Base-by-base conservation (phyloP, 2,797 vertebrate genomes). In the Enteromius thamalakanensis region DNA sequence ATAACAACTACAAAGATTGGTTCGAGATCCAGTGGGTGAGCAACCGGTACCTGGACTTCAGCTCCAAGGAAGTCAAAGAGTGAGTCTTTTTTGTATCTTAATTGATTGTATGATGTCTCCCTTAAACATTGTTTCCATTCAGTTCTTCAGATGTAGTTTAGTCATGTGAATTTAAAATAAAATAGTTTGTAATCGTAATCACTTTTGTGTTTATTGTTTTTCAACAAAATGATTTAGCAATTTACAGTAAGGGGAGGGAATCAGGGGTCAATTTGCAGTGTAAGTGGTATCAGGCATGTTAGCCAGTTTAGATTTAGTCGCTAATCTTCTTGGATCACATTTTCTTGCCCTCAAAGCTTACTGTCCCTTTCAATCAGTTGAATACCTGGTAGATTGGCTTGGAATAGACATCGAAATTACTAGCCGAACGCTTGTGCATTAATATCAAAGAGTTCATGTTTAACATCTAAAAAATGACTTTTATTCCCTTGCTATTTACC, bases 1-100 rank as follows among this genome's bases (percentile, higher is more conserved):
- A 98, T 90, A 96, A 95, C 0, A 97, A 98, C 91, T 99, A 94
- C 91, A 96, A 95, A 91, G 98, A 99, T 81, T 99, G 98, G 98
- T 99, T 99, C 2, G 98, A 99, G 94, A 96, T 99, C 80, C 98
- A 99, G 91, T 99, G 98, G 98, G 96, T 99, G 92, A 99, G 98
- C 95, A 98, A 99, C 92, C 95, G 98, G 81, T 99, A 99, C 87
- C 92, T 99, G 91, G 98, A 99, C 92, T 98, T 99, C 92, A 96
- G 96, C 89, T 91, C 98, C 58, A 99, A 99, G 84, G 96, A 96
- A 90, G 98, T 99, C 82, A 98, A 96, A 96, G 98, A 99, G 98
- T 99, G 90, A 95, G 94, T 94, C 47, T 75, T 79, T 71, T 71
- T 49, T 19, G 34, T 17, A 12, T 10, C 6, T 40, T 65, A 62